Evolutionary conservation across 2,797 vertebrate species (phyloP).

Genomic region (Ambastaia sidthimunki): DNA sequence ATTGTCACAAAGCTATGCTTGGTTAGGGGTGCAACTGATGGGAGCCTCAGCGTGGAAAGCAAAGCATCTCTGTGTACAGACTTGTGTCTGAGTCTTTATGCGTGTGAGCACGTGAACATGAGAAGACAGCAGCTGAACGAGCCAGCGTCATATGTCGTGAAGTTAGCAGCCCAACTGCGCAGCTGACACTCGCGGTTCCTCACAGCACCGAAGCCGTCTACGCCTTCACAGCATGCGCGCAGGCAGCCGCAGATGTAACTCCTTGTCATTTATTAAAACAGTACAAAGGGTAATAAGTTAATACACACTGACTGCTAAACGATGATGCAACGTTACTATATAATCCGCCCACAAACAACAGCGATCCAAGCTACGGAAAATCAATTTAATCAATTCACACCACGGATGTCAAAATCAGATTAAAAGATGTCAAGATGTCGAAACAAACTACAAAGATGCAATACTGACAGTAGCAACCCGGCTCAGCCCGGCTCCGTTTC

Average conservation of each 20-base stretch:
- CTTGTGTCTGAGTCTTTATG: neutral
- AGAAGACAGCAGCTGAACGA: conserved; percentile 25
- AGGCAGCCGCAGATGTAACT: neutral
- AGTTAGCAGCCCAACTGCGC: conserved; percentile 15
- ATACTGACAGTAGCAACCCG: neutral
- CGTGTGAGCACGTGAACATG: conserved; percentile 18
- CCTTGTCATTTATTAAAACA: neutral
- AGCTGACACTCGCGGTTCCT: conserved; percentile 35
- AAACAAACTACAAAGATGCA: neutral
- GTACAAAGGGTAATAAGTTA: neutral
- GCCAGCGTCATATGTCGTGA: neutral
- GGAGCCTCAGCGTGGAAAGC: conserved; percentile 39
- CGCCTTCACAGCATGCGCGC: conserved; percentile 27
- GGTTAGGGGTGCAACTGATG: conserved; percentile 37
- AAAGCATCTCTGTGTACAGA: conserved; percentile 6
- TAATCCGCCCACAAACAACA: neutral
- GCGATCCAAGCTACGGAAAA: neutral
- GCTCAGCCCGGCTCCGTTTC: neutral
- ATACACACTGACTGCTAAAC: neutral
- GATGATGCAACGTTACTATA: neutral
- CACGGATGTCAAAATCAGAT: neutral
- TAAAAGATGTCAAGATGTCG: neutral
- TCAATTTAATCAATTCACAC: neutral
- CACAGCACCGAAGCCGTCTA: conserved; percentile 10
- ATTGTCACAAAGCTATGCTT: conserved; percentile 44